Conservation (phyloP, 1,140 invertebrate species). For the Neotoxoptera formosana region DNA sequence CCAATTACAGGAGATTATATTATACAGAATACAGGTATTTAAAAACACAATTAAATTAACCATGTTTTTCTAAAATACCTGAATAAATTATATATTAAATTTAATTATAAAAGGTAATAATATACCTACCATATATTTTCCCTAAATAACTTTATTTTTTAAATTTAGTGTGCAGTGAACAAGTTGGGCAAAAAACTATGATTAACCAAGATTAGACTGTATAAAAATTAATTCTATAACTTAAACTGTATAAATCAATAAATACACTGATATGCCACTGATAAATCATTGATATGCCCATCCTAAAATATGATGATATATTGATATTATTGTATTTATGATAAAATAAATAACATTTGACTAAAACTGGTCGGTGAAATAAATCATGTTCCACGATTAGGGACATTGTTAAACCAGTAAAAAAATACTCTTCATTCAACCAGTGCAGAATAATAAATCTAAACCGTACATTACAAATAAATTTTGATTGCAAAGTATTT, state of each 20-base stretch:
- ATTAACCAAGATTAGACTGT: background rate
- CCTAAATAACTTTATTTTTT: too few relatives aligned
- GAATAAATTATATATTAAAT: background rate
- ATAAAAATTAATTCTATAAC: too few relatives aligned
- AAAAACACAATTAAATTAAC: background rate
- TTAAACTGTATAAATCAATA: too few relatives aligned
- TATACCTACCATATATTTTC: background rate
- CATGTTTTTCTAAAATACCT: background rate
- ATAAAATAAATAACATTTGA: too few relatives aligned
- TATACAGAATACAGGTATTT: conserved; percentile 75
- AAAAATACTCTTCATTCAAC: background rate
- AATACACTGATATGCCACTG: too few relatives aligned
- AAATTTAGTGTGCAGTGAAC: too few relatives aligned
- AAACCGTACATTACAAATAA: background rate
- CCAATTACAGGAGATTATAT: conserved; percentile 82
- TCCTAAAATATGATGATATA: too few relatives aligned
- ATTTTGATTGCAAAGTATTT: background rate
- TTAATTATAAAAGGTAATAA: background rate
- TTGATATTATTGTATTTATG: too few relatives aligned
- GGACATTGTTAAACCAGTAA: background rate
- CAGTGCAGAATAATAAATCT: background rate
- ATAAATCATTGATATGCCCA: too few relatives aligned
- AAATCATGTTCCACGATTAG: background rate
- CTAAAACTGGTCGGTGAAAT: background rate
- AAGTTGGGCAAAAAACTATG: background rate